Evolutionary conservation across 2,113 vertebrate species (phyloP), one percentile per base, ranked within the genome.

Genomic region (Gymnogyps californianus): DNA sequence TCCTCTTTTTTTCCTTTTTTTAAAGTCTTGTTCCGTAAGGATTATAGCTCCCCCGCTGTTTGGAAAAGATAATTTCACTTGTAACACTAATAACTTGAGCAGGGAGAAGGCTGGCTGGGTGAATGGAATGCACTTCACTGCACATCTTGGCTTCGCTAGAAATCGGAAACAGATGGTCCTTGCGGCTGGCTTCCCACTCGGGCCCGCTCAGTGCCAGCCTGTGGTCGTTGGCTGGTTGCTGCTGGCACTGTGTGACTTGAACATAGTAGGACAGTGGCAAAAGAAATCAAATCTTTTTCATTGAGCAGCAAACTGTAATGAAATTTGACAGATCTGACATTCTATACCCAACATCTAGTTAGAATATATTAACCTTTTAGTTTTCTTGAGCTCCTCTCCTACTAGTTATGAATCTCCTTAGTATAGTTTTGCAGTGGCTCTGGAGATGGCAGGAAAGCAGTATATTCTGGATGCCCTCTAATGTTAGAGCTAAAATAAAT

Each of bases 91-190:
- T 98, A 98, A 98, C 97, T 98, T 97, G 98, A 98, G 98, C 98
- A 96, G 98, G 97, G 98, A 97, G 98, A 98, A 98, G 98, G 98
- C 98, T 98, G 98, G 98, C 98, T 98, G 97, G 93, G 97, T 97
- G 97, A 98, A 97, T 96, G 98, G 97, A 98, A 97, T 98, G 98
- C 98, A 98, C 98, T 98, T 98, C 98, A 98, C 98, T 98, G 97
- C 98, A 98, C 98, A 98, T 99, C 98, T 99, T 99, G 99, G 99
- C 98, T 98, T 98, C 89, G 97, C 97, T 97, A 98, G 98, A 98
- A 98, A 99, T 98, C 97, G 97, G 98, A 98, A 99, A 98, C 99
- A 99, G 99, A 99, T 99, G 99, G 99, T 98, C 98, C 98, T 98
- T 98, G 98, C 98, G 99, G 99, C 99, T 98, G 98, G 98, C 98